Evolutionary conservation across 2,888 invertebrate genomes (phyloP), one percentile per base, ranked within the genome.

Genomic region (Antheraea yamamai): DNA sequence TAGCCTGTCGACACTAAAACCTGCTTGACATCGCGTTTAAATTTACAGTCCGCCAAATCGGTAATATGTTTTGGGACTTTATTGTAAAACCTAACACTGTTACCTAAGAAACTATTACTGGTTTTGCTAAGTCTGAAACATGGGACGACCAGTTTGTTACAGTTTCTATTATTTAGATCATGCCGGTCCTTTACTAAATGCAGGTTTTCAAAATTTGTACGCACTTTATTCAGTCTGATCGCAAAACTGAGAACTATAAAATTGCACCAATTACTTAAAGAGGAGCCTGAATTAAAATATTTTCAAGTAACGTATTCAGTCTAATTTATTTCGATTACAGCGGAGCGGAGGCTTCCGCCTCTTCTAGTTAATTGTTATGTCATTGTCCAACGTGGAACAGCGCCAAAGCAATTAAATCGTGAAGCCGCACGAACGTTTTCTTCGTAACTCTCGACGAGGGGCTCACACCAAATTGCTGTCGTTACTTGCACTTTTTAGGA

Each of bases 371-470:
- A 77, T 78, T 74, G 78, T 77, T 78, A 77, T 81, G 76, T 80
- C 83, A 75, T 81, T 81, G 81, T 79, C 80, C 78, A 83, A 79
- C 81, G 85, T 93, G 93, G 92, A 90, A 89, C 87, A 87, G 88
- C 85, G 93, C 93, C 93, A 93, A 91, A 91, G 90, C 92, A 93
- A 94, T 94, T 94, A 93, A 90, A 91, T 86, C 85, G 86, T 84
- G 86, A 85, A 87, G 86, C 89, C 86, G 85, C 88, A 84, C 89
- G 87, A 84, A 84, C 82, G 80, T 82, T 79, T 79, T 83, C 84
- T 80, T 79, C 78, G 78, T 81, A 80, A 82, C 82, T 83, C 84
- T 83, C 81, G 79, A 78, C 83, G 82, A 79, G 80, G 78, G 73
- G 77, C 78, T 78, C 81, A 75, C 78, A 85, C 83, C 80, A 89